Evolutionary conservation across 2,113 vertebrate genomes (phyloP), one percentile per base, ranked within the genome.

Genomic region (Mormyrus lacerda): DNA sequence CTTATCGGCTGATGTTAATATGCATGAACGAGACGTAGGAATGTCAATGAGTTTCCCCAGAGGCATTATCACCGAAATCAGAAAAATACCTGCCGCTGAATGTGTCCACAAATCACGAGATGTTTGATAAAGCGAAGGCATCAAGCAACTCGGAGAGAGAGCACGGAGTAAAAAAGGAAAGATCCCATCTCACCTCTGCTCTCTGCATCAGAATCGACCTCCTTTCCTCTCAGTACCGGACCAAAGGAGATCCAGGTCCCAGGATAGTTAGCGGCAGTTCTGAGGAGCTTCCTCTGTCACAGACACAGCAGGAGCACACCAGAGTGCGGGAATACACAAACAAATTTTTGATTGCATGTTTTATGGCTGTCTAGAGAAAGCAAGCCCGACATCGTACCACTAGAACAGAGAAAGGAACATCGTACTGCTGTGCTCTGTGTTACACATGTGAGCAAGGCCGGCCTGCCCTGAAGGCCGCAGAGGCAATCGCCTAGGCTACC

Each of bases 201-300:
- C 65, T 92, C 69, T 1, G 55, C 89, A 89, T 92, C 87, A 50
- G 92, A 91, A 17, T 91, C 91, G 90, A 92, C 92, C 65, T 92
- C 93, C 69, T 82, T 89, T 92, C 92, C 91, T 91, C 93, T 95
- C 89, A 94, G 65, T 91, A 91, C 87, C 42, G 92, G 91, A 89
- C 93, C 92, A 90, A 93, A 93, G 76, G 92, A 93, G 90, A 93
- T 94, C 79, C 88, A 91, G 91, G 94, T 94, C 87, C 90, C 90
- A 13, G 92, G 91, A 92, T 89, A 91, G 90, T 90, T 89, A 69
- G 91, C 90, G 82, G 90, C 73, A 45, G 90, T 85, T 48, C 88
- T 55, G 45, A 85, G 84, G 90, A 69, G 31, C 61, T 85, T 89
- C 89, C 92, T 92, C 76, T 90, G 88, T 91, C 91, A 88, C 87